A percentile compares a stretch with the other conserved stretches of the same genome.
Evolutionary conservation across 2,113 vertebrate species (phyloP).

Genomic region (Nesogale talazaci): DNA sequence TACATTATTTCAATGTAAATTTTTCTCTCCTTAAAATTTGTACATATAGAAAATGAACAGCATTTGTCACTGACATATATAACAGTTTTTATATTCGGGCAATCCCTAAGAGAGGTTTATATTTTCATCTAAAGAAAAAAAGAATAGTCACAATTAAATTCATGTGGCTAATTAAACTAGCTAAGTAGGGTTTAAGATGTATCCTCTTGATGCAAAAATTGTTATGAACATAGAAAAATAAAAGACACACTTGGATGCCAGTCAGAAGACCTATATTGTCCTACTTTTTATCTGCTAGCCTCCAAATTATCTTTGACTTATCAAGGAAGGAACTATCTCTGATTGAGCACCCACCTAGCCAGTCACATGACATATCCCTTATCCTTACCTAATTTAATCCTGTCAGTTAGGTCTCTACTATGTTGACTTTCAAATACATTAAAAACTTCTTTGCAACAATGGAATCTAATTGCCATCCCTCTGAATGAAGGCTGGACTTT

Average conservation of each 20-base stretch:
- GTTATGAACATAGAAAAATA: conserved; percentile 20
- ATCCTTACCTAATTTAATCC: neutral
- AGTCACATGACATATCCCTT: neutral
- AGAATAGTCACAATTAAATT: conserved; percentile 31
- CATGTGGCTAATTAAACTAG: conserved; percentile 57
- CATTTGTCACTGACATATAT: conserved; percentile 17
- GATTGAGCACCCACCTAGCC: neutral
- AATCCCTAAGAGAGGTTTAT: conserved; percentile 46
- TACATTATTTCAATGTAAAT: conserved; percentile 69
- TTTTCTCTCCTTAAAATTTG: conserved; percentile 44
- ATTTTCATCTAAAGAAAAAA: conserved; percentile 53
- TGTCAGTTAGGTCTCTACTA: neutral
- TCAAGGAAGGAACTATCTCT: neutral
- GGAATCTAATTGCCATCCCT: neutral
- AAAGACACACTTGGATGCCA: neutral
- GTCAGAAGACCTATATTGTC: neutral
- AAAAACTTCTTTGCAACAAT: neutral
- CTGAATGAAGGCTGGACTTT: neutral
- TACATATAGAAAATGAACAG: conserved; percentile 57
- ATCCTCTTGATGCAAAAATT: conserved; percentile 39
- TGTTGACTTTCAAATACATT: conserved; percentile 34
- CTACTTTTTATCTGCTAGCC: neutral
- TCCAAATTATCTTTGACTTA: conserved; percentile 32
- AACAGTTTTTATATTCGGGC: conserved; percentile 41
- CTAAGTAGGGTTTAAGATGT: conserved; percentile 24